Conservation (phyloP, 2,888 invertebrate genomes). For the Synergus japonicus region DNA sequence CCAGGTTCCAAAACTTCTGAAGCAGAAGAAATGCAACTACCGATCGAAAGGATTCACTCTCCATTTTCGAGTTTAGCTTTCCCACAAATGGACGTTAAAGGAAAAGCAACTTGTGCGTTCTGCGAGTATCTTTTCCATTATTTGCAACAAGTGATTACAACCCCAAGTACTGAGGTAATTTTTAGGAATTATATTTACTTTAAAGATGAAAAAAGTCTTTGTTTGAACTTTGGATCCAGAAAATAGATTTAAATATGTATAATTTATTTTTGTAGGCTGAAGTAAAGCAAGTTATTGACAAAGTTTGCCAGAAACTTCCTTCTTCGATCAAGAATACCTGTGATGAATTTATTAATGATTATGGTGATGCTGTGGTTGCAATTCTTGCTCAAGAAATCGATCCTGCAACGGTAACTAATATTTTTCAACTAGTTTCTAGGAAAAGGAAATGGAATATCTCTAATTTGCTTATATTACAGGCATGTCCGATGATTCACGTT, state of each 20-base stretch:
- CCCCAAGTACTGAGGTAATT: slow-evolving; percentile 83
- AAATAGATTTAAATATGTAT: background rate
- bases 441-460: background rate
- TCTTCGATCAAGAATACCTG: slow-evolving; percentile 82
- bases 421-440: slow-evolving; percentile 8
- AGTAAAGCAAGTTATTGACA: slow-evolving; percentile 83
- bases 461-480: slow-evolving; percentile 71
- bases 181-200: background rate
- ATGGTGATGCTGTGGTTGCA: slow-evolving; percentile 89
- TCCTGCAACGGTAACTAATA: slow-evolving; percentile 82
- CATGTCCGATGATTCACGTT: slow-evolving; percentile 85
- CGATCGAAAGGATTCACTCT: slow-evolving; percentile 78
- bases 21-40: slow-evolving; percentile 76
- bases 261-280: slow-evolving; percentile 79
- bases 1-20: slow-evolving; percentile 65
- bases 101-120: slow-evolving; percentile 83
- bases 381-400: slow-evolving; percentile 88
- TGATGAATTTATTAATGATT: slow-evolving; percentile 86
- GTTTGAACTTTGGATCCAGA: too few relatives aligned
- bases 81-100: slow-evolving; percentile 71
- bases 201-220: background rate
- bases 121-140: slow-evolving; percentile 91
- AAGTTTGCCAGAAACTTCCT: slow-evolving; percentile 86
- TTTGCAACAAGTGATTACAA: slow-evolving; percentile 85
- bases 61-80: slow-evolving; percentile 56